Conservation (phyloP, 2,797 vertebrate genomes). For the Diplodus sargus region DNA sequence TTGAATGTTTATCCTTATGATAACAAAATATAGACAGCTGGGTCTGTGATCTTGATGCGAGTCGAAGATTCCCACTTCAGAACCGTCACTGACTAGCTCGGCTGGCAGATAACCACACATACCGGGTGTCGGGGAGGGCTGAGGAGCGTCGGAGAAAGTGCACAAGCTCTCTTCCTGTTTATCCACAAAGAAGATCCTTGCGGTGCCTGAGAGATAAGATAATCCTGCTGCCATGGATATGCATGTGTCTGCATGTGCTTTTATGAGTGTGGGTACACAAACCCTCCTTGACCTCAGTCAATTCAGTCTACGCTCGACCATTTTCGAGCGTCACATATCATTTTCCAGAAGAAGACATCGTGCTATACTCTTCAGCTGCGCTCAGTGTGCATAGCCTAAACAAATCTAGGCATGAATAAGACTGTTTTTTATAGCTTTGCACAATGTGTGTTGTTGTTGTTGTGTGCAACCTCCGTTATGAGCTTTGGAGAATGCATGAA, state of each 20-base stretch:
- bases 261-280: conserved; percentile 1
- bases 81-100: neutral
- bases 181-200: conserved; percentile 52
- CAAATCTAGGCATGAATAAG: conserved; percentile 19
- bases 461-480: conserved; percentile 24
- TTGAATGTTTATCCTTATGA: neutral
- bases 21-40: neutral
- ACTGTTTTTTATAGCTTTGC: neutral
- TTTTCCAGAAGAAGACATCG: conserved; percentile 32
- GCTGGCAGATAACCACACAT: neutral
- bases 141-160: conserved; percentile 43
- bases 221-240: conserved; percentile 29
- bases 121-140: conserved; percentile 12
- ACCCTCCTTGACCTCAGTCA: conserved; percentile 29
- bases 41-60: neutral
- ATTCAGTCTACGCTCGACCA: too few relatives aligned
- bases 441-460: conserved; percentile 30
- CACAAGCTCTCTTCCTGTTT: conserved; percentile 61
- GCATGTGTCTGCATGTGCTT: conserved; percentile 10
- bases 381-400: conserved; percentile 19
- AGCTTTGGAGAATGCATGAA: conserved; percentile 25
- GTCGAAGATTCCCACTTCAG: conserved; percentile 1
- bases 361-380: neutral
- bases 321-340: conserved; percentile 26
- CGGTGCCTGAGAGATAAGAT: conserved; percentile 59